phyloP scores from a whole-genome alignment of 2,797 vertebrate genomes.

The Lagodon rhomboides region DNA sequence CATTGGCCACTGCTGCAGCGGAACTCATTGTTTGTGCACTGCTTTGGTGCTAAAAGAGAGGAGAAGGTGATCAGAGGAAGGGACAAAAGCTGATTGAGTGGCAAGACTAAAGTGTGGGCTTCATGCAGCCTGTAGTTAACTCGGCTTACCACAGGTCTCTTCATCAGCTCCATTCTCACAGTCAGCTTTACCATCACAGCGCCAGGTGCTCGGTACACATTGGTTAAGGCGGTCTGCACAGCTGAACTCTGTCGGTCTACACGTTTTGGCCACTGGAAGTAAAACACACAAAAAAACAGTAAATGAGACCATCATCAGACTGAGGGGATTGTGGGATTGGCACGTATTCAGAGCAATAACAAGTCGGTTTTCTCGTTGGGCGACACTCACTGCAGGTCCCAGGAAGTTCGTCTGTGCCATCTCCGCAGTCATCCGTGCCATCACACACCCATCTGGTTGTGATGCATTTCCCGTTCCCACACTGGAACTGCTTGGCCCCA shows the following conservation, averaged over 20 bases:
- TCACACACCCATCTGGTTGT: slow-evolving; percentile 89
- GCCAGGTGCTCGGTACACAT: slow-evolving; percentile 89
- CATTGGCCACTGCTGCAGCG: slow-evolving; percentile 87
- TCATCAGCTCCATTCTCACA: slow-evolving; percentile 90
- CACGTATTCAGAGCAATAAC: neutral
- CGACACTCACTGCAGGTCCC: slow-evolving; percentile 88
- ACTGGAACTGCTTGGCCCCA: slow-evolving; percentile 83
- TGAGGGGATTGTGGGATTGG: neutral
- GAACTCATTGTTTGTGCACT: slow-evolving; percentile 84
- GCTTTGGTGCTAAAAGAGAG: slow-evolving; percentile 77
- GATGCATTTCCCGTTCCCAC: slow-evolving; percentile 87
- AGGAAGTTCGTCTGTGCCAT: slow-evolving; percentile 88
- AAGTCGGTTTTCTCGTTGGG: neutral
- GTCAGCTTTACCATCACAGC: slow-evolving; percentile 88
- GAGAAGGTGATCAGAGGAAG: neutral
- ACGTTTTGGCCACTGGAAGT: slow-evolving; percentile 84
- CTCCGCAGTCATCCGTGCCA: slow-evolving; percentile 86
- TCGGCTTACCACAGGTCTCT: slow-evolving; percentile 85
- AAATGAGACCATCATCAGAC: neutral
- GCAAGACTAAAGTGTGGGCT: neutral
- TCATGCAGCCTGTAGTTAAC: neutral
- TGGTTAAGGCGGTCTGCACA: slow-evolving; percentile 87
- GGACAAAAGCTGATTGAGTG: neutral
- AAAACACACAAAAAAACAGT: neutral
- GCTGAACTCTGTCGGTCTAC: slow-evolving; percentile 84